These are phyloP conservation scores for Leptopilina myrica DNA, from an alignment of 2,888 invertebrate genomes.

Conservation along the genomic window DNA sequence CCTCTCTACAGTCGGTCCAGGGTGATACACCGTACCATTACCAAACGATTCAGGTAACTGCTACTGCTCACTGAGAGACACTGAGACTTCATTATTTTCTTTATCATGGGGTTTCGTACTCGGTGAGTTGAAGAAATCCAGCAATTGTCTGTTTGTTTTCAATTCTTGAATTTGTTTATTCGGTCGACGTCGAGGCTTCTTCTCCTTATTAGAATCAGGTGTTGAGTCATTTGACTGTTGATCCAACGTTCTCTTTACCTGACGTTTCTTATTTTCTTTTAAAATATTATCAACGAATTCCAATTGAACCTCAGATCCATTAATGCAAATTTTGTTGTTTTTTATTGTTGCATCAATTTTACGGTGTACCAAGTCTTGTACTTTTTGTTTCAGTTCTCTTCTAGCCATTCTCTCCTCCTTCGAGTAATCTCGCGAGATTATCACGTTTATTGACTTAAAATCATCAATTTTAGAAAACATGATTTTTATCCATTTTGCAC, in stretches of 20 bases:
- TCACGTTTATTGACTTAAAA: background rate
- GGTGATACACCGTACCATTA: background rate
- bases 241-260: background rate
- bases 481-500: background rate
- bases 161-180: background rate
- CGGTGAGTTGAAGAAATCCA: background rate
- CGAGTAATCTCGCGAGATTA: background rate
- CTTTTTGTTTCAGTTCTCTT: background rate
- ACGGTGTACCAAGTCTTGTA: background rate
- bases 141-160: background rate
- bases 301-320: conserved; percentile 1
- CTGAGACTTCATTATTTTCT: background rate
- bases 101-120: background rate
- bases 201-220: background rate
- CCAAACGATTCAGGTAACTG: background rate
- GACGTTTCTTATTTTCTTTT: background rate
- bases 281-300: background rate
- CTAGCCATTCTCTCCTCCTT: background rate
- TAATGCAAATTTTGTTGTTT: background rate
- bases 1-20: background rate
- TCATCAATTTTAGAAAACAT: background rate
- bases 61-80: background rate
- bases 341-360: background rate
- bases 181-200: background rate
- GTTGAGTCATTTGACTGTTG: background rate